These are phyloP conservation scores for Cryptophagus acutangulus DNA, from an alignment of 2,888 invertebrate species.

Conservation along the genomic window DNA sequence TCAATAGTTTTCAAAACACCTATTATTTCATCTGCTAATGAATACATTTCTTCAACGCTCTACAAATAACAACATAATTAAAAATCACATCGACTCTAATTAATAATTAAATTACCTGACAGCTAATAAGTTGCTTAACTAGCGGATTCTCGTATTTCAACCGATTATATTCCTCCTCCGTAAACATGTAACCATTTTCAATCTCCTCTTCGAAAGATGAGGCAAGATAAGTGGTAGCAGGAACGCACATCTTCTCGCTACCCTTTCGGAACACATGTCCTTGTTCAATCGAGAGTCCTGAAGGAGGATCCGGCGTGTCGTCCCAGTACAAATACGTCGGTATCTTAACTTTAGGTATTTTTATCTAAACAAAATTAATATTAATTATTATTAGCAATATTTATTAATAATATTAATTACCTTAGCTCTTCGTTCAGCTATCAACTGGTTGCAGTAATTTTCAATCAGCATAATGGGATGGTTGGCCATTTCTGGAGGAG, in stretches of 20 bases:
- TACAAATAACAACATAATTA: no score
- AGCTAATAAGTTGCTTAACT: constrained; percentile 55
- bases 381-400: constrained; percentile 1
- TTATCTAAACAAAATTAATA: constrained; percentile 35
- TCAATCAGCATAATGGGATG: constrained; percentile 68
- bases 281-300: constrained; percentile 48
- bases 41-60: constrained; percentile 66
- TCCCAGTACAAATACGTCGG: constrained; percentile 45
- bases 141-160: constrained; percentile 60
- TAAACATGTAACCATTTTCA: constrained; percentile 54
- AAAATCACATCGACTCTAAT: no score
- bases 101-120: constrained; percentile 53
- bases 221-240: constrained; percentile 31
- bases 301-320: constrained; percentile 45
- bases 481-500: constrained; percentile 60
- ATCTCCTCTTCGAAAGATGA: constrained; percentile 44
- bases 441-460: constrained; percentile 49
- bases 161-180: constrained; percentile 55
- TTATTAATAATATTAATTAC: constrained; percentile 35
- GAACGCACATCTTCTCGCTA: constrained; percentile 45
- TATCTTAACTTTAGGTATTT: constrained; percentile 41
- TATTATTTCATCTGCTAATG: constrained; percentile 62
- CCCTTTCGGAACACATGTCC: constrained; percentile 43
- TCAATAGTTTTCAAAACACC: constrained; percentile 44
- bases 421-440: constrained; percentile 51